A percentile compares a stretch with the other conserved stretches of the same genome.
These are phyloP conservation scores for Nomada flava DNA, from an alignment of 2,888 invertebrate genomes.

Conservation along the genomic window DNA sequence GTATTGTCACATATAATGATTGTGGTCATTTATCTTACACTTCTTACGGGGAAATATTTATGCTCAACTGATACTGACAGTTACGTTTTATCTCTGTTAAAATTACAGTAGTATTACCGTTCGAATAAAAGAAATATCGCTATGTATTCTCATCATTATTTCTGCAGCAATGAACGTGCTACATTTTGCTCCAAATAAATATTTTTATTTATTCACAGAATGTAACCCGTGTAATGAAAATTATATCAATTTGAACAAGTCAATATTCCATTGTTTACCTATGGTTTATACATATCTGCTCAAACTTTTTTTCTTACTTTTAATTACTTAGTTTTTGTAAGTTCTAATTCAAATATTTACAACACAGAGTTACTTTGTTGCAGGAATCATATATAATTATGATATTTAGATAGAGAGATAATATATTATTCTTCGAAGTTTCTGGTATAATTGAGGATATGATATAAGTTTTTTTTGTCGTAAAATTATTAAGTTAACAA, in stretches of 20 bases:
- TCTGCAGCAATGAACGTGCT: not conserved
- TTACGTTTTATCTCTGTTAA: slow-evolving; percentile 23
- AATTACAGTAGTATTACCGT: slow-evolving; percentile 11
- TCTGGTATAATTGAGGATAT: too few relatives aligned
- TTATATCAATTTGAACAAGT: not conserved
- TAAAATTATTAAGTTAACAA: not conserved
- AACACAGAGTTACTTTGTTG: too few relatives aligned
- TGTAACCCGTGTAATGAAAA: not conserved
- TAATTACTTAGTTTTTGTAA: not conserved
- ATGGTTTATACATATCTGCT: not conserved
- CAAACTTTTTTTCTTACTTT: not conserved
- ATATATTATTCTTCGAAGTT: too few relatives aligned
- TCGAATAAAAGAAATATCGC: not conserved
- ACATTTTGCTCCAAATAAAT: not conserved
- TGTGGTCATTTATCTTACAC: slow-evolving; percentile 32
- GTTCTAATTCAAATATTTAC: not conserved
- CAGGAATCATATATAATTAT: too few relatives aligned
- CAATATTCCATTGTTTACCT: slow-evolving; percentile 5
- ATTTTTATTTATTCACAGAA: slow-evolving; percentile 8
- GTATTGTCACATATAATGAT: slow-evolving; percentile 47
- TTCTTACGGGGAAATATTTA: slow-evolving; percentile 52
- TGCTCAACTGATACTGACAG: slow-evolving; percentile 41
- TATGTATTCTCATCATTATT: not conserved
- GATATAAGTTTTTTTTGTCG: not conserved
- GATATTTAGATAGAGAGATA: too few relatives aligned